Evolutionary conservation across 2,113 vertebrate species (phyloP), one percentile per base, ranked within the genome.

Genomic region (Notothenia rossii): DNA sequence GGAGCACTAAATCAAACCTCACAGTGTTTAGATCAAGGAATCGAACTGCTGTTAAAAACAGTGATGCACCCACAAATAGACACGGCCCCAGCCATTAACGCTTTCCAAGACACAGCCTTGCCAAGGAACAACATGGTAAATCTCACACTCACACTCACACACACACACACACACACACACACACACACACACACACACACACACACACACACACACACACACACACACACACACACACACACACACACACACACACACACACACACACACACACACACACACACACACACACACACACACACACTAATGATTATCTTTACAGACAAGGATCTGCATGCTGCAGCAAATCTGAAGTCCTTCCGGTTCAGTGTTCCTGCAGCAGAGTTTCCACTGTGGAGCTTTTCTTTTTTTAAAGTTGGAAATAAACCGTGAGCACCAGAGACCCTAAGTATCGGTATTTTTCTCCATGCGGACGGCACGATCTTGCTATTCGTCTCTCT

Each of bases 401-500:
- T 72, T 75, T 61, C 7, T 40, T 40, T 7, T 40, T 40, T 40
- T 40, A 48, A 17, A 62, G 68, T 59, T 69, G 45, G 67, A 89
- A 86, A 86, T 71, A 91, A 89, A 89, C 86, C 75, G n/a, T 29
- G 56, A 76, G 60, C 1, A 18, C 58, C 56, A 55, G 13, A 58
- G 63, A 81, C 53, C 62, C 51, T 83, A 60, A 51, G 36, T 53
- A 61, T 75, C 69, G 72, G 70, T 73, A 46, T 74, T 82, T 78
- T 81, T 79, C 87, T 75, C 75, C 54, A n/a, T 25, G 84, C 15
- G 79, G 77, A 88, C 71, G 75, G 82, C 53, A 7, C 25, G 7
- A 65, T 75, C 81, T 78, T 89, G 89, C 83, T 80, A 85, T 93
- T 90, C 89, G 71, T 89, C 89, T 90, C 85, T 75, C 60, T 86